Evolutionary conservation across 2,113 vertebrate species (phyloP).

Genomic region (Xyrauchen texanus): DNA sequence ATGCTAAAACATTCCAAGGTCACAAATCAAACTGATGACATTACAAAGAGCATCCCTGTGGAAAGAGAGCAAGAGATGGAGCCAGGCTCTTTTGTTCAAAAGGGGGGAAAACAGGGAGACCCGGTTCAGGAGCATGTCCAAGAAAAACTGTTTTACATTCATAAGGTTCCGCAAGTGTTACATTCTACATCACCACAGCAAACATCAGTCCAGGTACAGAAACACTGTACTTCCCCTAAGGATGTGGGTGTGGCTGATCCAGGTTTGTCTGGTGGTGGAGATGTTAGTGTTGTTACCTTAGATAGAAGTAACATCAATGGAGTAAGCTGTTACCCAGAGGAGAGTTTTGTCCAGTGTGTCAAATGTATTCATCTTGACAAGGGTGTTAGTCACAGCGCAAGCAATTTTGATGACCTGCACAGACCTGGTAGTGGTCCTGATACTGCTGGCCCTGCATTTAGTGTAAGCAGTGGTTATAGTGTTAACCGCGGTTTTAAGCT

Average conservation of each 20-base stretch:
- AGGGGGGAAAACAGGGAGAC: slow-evolving; percentile 29
- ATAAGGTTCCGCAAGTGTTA: slow-evolving; percentile 64
- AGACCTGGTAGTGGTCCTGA: neutral
- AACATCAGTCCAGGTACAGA: neutral
- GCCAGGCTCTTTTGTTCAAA: too few relatives aligned
- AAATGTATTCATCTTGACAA: neutral
- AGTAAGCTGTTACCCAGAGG: neutral
- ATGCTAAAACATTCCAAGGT: slow-evolving; percentile 39
- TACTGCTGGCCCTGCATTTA: neutral
- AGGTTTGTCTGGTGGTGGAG: neutral
- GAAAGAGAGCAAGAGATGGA: too few relatives aligned
- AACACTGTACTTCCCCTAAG: neutral
- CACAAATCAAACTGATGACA: neutral
- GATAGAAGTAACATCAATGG: neutral
- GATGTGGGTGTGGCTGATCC: neutral
- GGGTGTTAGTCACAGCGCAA: neutral
- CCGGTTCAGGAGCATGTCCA: slow-evolving; percentile 33
- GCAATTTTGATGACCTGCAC: neutral
- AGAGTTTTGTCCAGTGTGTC: neutral
- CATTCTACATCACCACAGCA: slow-evolving; percentile 63
- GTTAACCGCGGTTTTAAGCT: neutral
- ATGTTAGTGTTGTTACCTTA: neutral
- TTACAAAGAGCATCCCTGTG: too few relatives aligned
- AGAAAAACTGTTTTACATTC: slow-evolving; percentile 75
- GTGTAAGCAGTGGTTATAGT: neutral